phyloP scores from a whole-genome alignment of 2,888 invertebrate genomes.

The Rhagophthalmus giganteus region DNA sequence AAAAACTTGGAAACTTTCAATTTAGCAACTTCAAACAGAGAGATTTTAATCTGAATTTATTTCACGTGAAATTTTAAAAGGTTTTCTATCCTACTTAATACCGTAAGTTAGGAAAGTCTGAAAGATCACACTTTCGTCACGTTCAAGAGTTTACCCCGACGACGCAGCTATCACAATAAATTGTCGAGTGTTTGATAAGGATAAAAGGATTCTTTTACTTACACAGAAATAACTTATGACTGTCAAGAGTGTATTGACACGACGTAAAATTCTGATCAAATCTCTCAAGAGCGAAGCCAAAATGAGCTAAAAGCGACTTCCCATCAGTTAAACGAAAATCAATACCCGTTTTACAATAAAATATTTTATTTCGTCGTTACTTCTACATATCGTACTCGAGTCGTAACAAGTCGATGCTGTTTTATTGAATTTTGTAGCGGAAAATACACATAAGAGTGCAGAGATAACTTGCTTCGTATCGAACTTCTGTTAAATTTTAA shows the following conservation, averaged over 20 bases:
- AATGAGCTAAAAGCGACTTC: constrained; percentile 7
- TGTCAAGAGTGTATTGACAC: constrained; percentile 20
- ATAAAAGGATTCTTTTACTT: constrained; percentile 20
- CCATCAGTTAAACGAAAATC: constrained; percentile 32
- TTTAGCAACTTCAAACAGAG: constrained; percentile 20
- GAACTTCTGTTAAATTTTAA: constrained; percentile 16
- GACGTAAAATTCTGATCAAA: constrained; percentile 19
- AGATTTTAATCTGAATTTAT: constrained; percentile 46
- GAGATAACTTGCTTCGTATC: constrained; percentile 9
- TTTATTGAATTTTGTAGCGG: constrained; percentile 13
- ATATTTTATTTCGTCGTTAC: constrained; percentile 29
- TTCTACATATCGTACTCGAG: constrained; percentile 26
- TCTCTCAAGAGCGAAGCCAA: constrained; percentile 1
- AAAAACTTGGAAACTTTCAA: constrained; percentile 11
- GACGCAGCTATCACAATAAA: constrained; percentile 27
- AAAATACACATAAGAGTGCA: constrained; percentile 9
- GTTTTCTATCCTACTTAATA: constrained; percentile 47
- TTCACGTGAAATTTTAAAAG: constrained; percentile 48
- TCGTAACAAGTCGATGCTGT: constrained; percentile 15
- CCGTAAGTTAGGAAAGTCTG: constrained; percentile 44
- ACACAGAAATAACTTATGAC: constrained; percentile 25
- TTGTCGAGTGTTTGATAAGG: constrained; percentile 25
- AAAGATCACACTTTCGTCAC: constrained; percentile 44
- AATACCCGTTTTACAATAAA: constrained; percentile 28
- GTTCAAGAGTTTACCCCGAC: constrained; percentile 34